Base-by-base conservation (phyloP, 2,888 invertebrate genomes). In the Nebria salina region DNA sequence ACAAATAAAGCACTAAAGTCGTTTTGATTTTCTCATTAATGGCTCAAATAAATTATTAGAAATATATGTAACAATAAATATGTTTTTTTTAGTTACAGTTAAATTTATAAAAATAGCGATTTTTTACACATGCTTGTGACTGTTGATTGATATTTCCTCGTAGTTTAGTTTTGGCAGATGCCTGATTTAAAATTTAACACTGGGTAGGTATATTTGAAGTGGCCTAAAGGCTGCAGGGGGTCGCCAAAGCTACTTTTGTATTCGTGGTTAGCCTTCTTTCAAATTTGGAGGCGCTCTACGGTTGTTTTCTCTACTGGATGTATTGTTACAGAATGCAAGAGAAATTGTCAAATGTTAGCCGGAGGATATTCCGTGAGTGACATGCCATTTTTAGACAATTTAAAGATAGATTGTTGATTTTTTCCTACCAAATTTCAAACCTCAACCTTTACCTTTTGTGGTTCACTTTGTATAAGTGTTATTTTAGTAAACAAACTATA, bases 401-500 rank as follows among this genome's bases (percentile, higher is more conserved):
- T 68, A 11, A 54, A 8, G 54, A 54, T 54, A 54, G 54, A 54
- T 54, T 54, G 54, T 54, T 54, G 54, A 54, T 54, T 54, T 54
- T 54, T 54, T 54, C 54, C 7, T 54, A 7, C 54, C 11, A 54
- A 8, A 54, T 54, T 20, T 68, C 20, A 68, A 68, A 68, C 26
- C 20, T 9, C 9, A 68, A 68, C 3, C 26, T 68, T 68, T 68
- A 8, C 7, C 20, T 68, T 68, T 68, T 68, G 68, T 68, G 20
- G 13, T 15, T 15, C 9, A 25, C 54, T 54, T 54, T 54, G 54
- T 54, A 54, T 26, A 9, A 68, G 68, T 68, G 68, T 68, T 68
- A 68, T 68, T 68, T 68, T 68, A 68, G 68, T 68, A 68, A 68
- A 68, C 68, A 68, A 68, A 68, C n/a, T 8, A 25, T 68, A 68